These are phyloP conservation scores for Geodia barretti DNA, from an alignment of 37 sponge, comb jelly and placozoan species.

Conservation along the genomic window DNA sequence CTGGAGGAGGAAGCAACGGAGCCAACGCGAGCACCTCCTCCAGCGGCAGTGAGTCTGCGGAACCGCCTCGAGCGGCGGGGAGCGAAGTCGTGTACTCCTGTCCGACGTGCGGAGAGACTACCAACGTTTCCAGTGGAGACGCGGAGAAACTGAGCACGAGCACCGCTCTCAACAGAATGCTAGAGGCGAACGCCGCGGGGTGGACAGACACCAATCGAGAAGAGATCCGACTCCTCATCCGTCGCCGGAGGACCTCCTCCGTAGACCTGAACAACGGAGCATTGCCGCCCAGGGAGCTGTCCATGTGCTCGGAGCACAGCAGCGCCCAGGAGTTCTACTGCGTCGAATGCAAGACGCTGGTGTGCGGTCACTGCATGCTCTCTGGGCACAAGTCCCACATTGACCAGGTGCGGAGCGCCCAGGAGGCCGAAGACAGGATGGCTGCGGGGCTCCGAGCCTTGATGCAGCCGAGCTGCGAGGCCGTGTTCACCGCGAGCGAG, in stretches of 20 bases:
- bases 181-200: not conserved
- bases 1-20: not conserved
- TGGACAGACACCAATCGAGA: not conserved
- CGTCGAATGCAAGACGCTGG: not conserved
- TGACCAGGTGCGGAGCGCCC: not conserved
- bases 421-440: not conserved
- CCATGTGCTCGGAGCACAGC: constrained; percentile 11
- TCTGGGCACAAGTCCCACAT: constrained; percentile 5
- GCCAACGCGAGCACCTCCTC: not conserved
- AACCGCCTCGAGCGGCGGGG: too few species aligned
- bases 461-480: constrained; percentile 18
- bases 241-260: not conserved
- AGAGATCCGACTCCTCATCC: not conserved
- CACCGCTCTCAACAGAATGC: not conserved
- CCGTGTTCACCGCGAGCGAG: not conserved
- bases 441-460: not conserved
- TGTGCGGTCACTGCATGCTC: constrained; percentile 3
- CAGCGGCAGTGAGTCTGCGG: not conserved
- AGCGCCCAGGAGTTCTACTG: constrained; percentile 24
- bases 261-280: not conserved
- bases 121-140: not conserved
- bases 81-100: not conserved
- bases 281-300: not conserved
- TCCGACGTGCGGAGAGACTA: not conserved
- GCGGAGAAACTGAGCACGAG: not conserved